A percentile compares a stretch with the other conserved stretches of the same genome.
Conservation (phyloP, 2,888 invertebrate species). For the Graphium colonna region DNA sequence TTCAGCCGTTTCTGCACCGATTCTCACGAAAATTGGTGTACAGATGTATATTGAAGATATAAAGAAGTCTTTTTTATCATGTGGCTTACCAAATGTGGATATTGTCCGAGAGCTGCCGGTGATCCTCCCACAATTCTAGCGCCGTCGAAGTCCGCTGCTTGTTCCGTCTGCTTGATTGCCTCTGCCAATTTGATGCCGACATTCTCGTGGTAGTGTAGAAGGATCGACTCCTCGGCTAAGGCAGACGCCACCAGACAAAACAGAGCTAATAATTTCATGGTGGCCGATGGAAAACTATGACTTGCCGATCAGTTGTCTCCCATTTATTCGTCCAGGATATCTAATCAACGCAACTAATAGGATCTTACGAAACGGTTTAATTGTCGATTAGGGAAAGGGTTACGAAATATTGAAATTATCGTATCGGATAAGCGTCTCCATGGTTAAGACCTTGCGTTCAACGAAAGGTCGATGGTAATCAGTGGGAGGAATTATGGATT, state of each 20-base stretch:
- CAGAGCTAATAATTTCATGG: constrained; percentile 25
- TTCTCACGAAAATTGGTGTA: too few relatives aligned
- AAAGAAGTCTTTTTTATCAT: too few relatives aligned
- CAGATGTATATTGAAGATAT: too few relatives aligned
- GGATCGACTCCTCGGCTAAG: constrained; percentile 30
- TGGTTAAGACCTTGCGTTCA: not conserved
- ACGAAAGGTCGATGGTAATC: not conserved
- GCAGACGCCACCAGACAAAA: constrained; percentile 22
- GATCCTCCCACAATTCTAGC: constrained; percentile 43
- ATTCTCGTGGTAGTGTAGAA: constrained; percentile 39
- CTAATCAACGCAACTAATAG: not conserved
- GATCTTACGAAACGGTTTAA: not conserved
- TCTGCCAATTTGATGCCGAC: constrained; percentile 41
- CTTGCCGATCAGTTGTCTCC: not conserved
- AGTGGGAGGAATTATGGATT: too few relatives aligned
- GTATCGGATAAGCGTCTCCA: not conserved
- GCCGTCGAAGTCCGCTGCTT: constrained; percentile 34
- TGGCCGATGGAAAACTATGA: not conserved
- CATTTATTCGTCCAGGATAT: constrained; percentile 3
- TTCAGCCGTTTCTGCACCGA: too few relatives aligned
- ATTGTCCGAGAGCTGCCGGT: constrained; percentile 29
- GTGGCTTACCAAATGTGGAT: constrained; percentile 37
- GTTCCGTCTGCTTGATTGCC: constrained; percentile 35
- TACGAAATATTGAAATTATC: not conserved
- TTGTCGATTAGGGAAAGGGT: not conserved